Base-by-base conservation (phyloP, 2,888 invertebrate genomes). In the Diarsia dahlii region DNA sequence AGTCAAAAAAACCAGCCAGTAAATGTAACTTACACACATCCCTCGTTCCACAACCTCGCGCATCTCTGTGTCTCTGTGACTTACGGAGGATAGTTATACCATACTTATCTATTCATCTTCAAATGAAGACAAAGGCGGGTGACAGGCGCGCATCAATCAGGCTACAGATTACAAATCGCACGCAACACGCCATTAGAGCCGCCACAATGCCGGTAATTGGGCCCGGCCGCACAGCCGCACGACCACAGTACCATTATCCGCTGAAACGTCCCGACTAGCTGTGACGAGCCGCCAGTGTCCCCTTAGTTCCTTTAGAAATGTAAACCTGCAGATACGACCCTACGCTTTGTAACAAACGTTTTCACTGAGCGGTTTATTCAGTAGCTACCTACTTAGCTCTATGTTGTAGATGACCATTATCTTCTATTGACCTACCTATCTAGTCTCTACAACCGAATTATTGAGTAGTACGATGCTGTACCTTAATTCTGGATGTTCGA, bases 171-270 rank as follows among this genome's bases (percentile, higher is more conserved):
- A 78, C 78, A 69, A 71, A 79, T 77, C 73, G 76, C 80, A 69
- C 76, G 78, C 79, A 78, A 81, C 85, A 80, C 78, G 68, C 82
- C 77, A 81, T 83, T 80, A 71, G 56, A 70, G 62, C 74, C 70
- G 70, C 86, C 76, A 78, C 85, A 73, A 71, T 56, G 78, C 71
- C 76, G 74, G 84, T 87, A 87, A 85, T 87, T 84, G 82, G 81
- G 64, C 64, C 18, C 54, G 60, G 70, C 85, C 84, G 58, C 78
- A 20, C 54, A 56, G 70, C 85, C 84, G 64, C 78, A 58, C 63
- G 34, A 56, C 67, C 72, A 70, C 63, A 83, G 64, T 63, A 63
- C 66, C 74, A 78, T 81, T 76, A 82, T 81, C 67, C 50, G 28
- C 65, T 78, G 66, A 69, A 84, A 74, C 74, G 62, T 66, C 60